Conservation (phyloP, 2,113 vertebrate genomes). For the Oreochromis spilurus region DNA sequence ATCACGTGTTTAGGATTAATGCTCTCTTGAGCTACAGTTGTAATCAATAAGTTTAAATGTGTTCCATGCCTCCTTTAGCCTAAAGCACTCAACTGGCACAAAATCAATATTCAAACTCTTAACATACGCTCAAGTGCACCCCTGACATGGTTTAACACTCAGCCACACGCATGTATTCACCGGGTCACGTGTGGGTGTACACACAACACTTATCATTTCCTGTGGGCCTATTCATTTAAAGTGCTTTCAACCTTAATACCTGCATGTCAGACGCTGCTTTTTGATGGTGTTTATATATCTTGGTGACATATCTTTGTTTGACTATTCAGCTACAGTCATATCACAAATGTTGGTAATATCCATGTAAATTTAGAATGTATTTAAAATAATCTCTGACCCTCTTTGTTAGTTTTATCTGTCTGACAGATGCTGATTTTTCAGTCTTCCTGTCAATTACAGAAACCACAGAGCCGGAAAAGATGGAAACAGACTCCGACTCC, state of each 20-base stretch:
- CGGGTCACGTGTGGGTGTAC: neutral
- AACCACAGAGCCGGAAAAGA: conserved; percentile 85
- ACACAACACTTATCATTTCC: neutral
- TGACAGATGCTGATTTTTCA: neutral
- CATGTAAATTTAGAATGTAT: neutral
- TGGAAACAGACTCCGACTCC: conserved; percentile 85
- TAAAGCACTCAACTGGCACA: neutral
- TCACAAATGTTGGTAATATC: neutral
- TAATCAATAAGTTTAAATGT: conserved; percentile 30
- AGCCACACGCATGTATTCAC: neutral
- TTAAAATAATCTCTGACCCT: neutral
- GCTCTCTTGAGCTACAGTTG: neutral
- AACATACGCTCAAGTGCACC: conserved; percentile 8
- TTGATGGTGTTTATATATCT: neutral
- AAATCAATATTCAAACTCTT: conserved; percentile 32
- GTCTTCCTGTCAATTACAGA: conserved; percentile 61
- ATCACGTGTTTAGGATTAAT: neutral
- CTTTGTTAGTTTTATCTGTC: neutral
- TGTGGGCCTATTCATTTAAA: neutral
- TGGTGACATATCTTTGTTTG: neutral
- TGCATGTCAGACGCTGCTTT: neutral
- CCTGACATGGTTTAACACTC: conserved; percentile 17
- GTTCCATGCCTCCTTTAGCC: neutral
- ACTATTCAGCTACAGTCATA: neutral
- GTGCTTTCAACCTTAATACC: neutral